Evolutionary conservation across 2,888 invertebrate genomes (phyloP), one percentile per base, ranked within the genome.

Genomic region (Aphidoletes aphidimyza): DNA sequence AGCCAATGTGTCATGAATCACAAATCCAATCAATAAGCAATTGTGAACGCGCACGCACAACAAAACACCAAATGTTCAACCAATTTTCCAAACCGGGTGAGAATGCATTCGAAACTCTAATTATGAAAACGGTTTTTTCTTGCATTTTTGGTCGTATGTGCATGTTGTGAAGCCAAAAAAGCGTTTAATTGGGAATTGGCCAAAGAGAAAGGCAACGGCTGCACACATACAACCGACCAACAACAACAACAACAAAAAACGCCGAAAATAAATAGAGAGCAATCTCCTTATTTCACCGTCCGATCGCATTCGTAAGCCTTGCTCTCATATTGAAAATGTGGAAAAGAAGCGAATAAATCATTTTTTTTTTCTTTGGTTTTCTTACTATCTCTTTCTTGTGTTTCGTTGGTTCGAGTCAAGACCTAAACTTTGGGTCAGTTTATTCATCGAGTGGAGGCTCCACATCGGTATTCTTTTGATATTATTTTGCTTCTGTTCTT

Each of bases 1-100:
- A n/a, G 54, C 54, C 54, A 26, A 54, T 54, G 54, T 54, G 54
- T 54, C 54, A 54, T 54, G 54, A 54, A 22, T 22, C 22, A 22
- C 14, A 26, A 17, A n/a, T 3, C 54, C 26, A 26, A 26, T 11
- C 5, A 54, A 54, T 54, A 54, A 2, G 5, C 6, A 54, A 3
- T 22, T 5, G 54, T 3, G 11, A 5, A 54, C 54, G 22, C 22
- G 22, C 54, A 54, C 54, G 54, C 54, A 54, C 22, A 1, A 54
- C 26, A 22, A 22, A 22, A 26, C 22, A 54, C 22, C 26, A n/a
- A n/a, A n/a, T 54, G n/a, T 54, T 26, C 54, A 22, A 8, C 11
- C 5, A 54, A 22, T 5, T 22, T 54, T 54, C 26, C 22, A 5
- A 54, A 26, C 54, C 54, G 54, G n/a, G 54, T 22, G 54, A 54